These are phyloP conservation scores for Phoxinus phoxinus DNA, from an alignment of 2,113 vertebrate genomes.

Conservation along the genomic window DNA sequence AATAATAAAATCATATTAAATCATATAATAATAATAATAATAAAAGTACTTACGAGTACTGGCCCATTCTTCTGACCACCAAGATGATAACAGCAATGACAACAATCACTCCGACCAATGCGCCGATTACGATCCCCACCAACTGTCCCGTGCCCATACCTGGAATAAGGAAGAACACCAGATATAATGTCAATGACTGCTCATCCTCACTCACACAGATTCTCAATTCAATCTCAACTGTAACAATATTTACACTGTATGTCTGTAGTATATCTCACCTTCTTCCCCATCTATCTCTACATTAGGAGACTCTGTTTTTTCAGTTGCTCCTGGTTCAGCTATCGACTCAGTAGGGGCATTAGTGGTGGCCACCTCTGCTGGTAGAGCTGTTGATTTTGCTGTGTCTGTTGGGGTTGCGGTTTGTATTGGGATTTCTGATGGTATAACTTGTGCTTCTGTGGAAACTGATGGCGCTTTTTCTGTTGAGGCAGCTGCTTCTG, in stretches of 20 bases:
- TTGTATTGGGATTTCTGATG: neutral
- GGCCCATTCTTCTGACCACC: constrained; percentile 76
- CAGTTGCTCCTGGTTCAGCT: too few species aligned
- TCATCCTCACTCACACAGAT: neutral
- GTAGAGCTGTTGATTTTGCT: neutral
- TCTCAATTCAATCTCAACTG: neutral
- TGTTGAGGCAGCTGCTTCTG: neutral
- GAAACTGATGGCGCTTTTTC: neutral
- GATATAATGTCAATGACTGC: neutral
- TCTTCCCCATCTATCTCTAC: neutral
- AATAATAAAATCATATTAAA: too few species aligned
- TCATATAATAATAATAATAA: too few species aligned
- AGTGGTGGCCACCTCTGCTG: neutral
- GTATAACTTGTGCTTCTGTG: neutral
- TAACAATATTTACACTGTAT: neutral
- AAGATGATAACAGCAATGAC: constrained; percentile 68
- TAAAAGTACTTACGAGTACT: constrained; percentile 74
- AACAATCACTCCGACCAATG: constrained; percentile 69
- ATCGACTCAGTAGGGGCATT: neutral
- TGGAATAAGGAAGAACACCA: constrained; percentile 27
- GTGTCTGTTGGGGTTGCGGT: neutral
- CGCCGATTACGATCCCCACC: constrained; percentile 74
- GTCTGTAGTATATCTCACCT: constrained; percentile 17
- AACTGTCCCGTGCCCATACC: constrained; percentile 70
- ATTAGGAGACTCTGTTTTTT: accelerated